Evolutionary conservation across 2,888 invertebrate genomes (phyloP).

Genomic region (Ophraella communa): DNA sequence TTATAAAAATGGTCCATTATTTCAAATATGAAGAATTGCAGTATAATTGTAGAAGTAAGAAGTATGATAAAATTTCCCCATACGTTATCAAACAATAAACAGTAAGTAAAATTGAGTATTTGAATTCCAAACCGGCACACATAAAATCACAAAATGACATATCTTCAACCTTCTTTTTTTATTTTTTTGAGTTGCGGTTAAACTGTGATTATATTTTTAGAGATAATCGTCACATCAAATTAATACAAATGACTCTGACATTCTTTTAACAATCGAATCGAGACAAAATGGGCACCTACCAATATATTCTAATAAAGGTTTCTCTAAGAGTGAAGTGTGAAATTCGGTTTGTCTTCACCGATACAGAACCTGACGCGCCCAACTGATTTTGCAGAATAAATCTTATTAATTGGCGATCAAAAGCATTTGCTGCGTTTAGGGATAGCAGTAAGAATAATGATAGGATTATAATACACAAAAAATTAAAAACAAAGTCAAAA

Average conservation of each 20-base stretch:
- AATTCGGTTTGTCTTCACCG: conserved; percentile 10
- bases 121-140: background rate
- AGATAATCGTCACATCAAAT: conserved; percentile 17
- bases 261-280: conserved; percentile 3
- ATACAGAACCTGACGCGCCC: background rate
- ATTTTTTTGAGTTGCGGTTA: conserved; percentile 11
- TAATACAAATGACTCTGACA: conserved; percentile 23
- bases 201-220: conserved; percentile 16
- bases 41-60: too few relatives aligned
- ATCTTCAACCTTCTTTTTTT: conserved; percentile 11
- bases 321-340: conserved; percentile 18
- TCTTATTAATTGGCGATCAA: too few relatives aligned
- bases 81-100: too few relatives aligned
- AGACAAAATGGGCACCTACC: conserved; percentile 11
- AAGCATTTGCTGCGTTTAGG: too few relatives aligned
- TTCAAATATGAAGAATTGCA: too few relatives aligned
- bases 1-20: too few relatives aligned
- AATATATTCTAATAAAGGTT: conserved; percentile 13
- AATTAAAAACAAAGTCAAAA: too few relatives aligned
- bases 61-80: too few relatives aligned
- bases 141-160: conserved; percentile 4
- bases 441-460: too few relatives aligned
- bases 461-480: too few relatives aligned
- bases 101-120: too few relatives aligned
- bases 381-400: too few relatives aligned